Evolutionary conservation across 2,888 invertebrate genomes (phyloP).

Genomic region (Gerosis bhagava): DNA sequence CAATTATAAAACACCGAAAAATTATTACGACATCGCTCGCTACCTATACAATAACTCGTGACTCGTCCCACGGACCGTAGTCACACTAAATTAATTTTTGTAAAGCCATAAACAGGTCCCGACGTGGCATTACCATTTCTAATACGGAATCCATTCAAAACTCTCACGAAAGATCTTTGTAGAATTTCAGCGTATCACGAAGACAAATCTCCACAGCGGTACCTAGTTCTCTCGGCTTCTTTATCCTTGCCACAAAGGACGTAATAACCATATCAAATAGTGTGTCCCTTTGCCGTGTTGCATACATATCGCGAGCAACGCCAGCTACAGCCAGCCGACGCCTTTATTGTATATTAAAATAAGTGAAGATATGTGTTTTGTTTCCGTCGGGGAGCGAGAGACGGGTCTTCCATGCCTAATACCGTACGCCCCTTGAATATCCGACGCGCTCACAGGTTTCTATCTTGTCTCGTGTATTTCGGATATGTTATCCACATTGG

Average conservation of each 20-base stretch:
- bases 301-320: constrained; percentile 70
- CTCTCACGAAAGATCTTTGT: constrained; percentile 48
- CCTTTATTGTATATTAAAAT: constrained; percentile 68
- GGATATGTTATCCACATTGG: constrained; percentile 5
- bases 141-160: constrained; percentile 53
- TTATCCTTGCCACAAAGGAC: constrained; percentile 74
- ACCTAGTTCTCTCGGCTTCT: constrained; percentile 47
- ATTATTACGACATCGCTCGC: constrained; percentile 10
- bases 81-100: constrained; percentile 63
- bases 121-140: constrained; percentile 64
- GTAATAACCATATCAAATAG: constrained; percentile 82
- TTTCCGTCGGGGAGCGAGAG: constrained; percentile 67
- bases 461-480: constrained; percentile 10
- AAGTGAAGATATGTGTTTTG: constrained; percentile 74
- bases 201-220: constrained; percentile 68
- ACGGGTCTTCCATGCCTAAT: constrained; percentile 67
- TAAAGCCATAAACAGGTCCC: constrained; percentile 60
- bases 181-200: constrained; percentile 77
- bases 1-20: constrained; percentile 9
- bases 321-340: constrained; percentile 38
- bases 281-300: constrained; percentile 74
- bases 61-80: constrained; percentile 37
- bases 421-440: constrained; percentile 53
- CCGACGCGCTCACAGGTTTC: constrained; percentile 42
- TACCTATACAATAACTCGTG: constrained; percentile 6